phyloP scores from a whole-genome alignment of 1,140 invertebrate genomes.

The Mycetomoellerius zeteki region DNA sequence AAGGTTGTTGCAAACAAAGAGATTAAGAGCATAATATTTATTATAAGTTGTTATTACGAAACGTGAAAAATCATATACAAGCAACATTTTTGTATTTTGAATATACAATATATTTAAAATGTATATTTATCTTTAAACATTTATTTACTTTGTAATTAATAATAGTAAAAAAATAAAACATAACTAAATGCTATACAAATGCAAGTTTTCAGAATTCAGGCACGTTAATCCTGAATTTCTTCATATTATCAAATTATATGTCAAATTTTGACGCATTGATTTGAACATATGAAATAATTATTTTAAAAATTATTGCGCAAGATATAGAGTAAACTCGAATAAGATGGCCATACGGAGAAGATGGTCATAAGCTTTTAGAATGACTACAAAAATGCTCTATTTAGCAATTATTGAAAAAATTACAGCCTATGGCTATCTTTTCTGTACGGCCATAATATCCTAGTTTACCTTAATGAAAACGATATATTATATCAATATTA shows the following conservation, averaged over 20 bases:
- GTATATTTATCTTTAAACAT: background rate
- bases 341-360: too few species aligned
- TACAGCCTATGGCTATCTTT: too few species aligned
- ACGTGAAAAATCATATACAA: slow-evolving; percentile 8
- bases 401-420: too few species aligned
- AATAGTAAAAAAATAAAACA: background rate
- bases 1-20: background rate
- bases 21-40: background rate
- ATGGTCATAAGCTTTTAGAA: too few species aligned
- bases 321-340: too few species aligned
- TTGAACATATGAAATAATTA: background rate
- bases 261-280: background rate
- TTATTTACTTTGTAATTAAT: background rate
- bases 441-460: too few species aligned
- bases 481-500: background rate
- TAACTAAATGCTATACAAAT: background rate
- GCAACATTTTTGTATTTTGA: background rate
- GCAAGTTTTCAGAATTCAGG: background rate
- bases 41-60: background rate
- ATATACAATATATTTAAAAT: background rate
- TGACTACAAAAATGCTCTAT: too few species aligned
- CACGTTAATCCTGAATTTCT: background rate
- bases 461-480: too few species aligned
- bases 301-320: background rate
- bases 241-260: background rate